Conservation (phyloP, 2,113 vertebrate species). For the Macroglossus sobrinus region DNA sequence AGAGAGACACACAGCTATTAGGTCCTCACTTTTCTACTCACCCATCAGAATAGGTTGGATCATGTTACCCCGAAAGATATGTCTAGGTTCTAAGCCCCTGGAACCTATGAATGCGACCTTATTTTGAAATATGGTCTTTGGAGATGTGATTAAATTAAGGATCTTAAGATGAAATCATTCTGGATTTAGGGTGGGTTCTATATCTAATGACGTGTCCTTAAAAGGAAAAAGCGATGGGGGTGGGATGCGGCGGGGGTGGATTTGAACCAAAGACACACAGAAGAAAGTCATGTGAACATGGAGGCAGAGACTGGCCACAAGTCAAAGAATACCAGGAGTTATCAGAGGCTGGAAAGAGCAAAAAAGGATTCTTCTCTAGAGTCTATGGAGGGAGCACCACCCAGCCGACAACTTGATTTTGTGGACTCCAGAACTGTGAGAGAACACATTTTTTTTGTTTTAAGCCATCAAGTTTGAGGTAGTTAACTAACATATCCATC, state of each 20-base stretch:
- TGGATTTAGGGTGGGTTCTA: background rate
- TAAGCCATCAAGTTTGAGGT: background rate
- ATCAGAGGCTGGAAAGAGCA: background rate
- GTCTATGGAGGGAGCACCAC: background rate
- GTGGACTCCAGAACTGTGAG: background rate
- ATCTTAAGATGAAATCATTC: background rate
- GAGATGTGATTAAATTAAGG: background rate
- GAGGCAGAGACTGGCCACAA: background rate
- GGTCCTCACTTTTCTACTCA: background rate
- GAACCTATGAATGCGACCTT: background rate
- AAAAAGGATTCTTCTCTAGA: background rate
- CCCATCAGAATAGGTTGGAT: background rate
- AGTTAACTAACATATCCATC: background rate
- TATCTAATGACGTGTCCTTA: background rate
- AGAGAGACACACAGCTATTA: background rate
- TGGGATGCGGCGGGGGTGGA: background rate
- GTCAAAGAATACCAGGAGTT: background rate
- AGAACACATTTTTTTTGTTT: background rate
- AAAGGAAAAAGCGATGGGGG: background rate
- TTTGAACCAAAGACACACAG: background rate
- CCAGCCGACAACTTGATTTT: background rate
- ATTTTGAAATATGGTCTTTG: background rate
- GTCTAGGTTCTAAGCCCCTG: background rate
- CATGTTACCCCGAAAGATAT: background rate
- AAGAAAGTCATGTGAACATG: accelerated